Evolutionary conservation across 2,113 vertebrate genomes (phyloP).

Genomic region (Thalassoma bifasciatum): DNA sequence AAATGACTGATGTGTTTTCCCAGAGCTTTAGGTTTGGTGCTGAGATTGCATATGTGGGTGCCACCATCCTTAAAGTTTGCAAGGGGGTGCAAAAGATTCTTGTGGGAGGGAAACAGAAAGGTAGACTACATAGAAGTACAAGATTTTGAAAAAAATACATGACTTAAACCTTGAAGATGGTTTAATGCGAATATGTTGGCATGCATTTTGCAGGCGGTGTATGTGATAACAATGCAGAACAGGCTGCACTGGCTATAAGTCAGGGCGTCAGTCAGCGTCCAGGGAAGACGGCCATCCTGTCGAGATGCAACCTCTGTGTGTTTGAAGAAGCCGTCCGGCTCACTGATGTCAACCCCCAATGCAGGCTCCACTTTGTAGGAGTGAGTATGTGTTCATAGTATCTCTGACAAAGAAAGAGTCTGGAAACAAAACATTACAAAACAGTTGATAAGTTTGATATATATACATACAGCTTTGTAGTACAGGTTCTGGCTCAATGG

Average conservation of each 20-base stretch:
- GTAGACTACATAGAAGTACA: constrained; percentile 73
- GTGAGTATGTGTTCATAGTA: constrained; percentile 77
- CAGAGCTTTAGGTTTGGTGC: constrained; percentile 96
- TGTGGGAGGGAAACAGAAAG: constrained; percentile 87
- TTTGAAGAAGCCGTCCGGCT: constrained; percentile 88
- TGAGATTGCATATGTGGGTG: constrained; percentile 91
- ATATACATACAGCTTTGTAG: constrained; percentile 62
- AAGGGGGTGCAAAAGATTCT: constrained; percentile 87
- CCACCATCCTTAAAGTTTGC: constrained; percentile 89
- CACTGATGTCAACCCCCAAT: constrained; percentile 71
- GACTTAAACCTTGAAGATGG: background rate
- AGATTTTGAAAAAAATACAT: background rate
- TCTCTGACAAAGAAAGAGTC: background rate
- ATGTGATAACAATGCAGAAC: constrained; percentile 55
- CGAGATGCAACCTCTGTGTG: constrained; percentile 85
- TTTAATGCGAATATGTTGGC: too few relatives aligned
- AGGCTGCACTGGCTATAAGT: constrained; percentile 65
- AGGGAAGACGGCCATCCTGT: constrained; percentile 85
- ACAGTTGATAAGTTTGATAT: constrained; percentile 54
- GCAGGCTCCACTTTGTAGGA: constrained; percentile 88
- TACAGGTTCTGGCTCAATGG: constrained; percentile 48
- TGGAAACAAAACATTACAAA: background rate
- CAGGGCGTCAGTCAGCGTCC: constrained; percentile 52
- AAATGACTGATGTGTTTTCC: background rate
- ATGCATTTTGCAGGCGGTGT: constrained; percentile 63